phyloP scores from a whole-genome alignment of 1,140 invertebrate genomes.

The Cydia splendana region DNA sequence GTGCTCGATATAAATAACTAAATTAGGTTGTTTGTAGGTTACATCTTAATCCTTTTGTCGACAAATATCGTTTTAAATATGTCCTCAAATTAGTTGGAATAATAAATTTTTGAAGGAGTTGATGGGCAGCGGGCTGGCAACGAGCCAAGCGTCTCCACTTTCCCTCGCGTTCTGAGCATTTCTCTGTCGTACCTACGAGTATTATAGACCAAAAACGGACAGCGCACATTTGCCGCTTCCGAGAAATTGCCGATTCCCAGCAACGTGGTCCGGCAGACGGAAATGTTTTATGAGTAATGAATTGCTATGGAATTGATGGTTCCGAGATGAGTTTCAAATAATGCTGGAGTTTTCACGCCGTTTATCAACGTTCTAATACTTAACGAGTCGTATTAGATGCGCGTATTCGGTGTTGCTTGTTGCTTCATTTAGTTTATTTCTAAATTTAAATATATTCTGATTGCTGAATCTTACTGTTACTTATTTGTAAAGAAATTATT shows the following conservation, averaged over 20 bases:
- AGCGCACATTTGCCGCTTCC: slow-evolving; percentile 66
- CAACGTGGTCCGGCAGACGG: slow-evolving; percentile 57
- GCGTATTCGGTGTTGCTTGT: slow-evolving; percentile 3
- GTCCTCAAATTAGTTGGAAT: slow-evolving; percentile 67
- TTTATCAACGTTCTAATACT: slow-evolving; percentile 30
- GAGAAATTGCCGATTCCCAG: slow-evolving; percentile 67
- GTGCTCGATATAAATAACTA: slow-evolving; percentile 40
- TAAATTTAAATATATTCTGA: background rate
- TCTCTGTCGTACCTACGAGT: slow-evolving; percentile 43
- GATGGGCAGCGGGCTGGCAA: slow-evolving; percentile 57
- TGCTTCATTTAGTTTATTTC: background rate
- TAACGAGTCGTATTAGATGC: slow-evolving; percentile 10
- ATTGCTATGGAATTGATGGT: slow-evolving; percentile 55
- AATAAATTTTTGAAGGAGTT: slow-evolving; percentile 68
- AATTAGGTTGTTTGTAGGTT: slow-evolving; percentile 48
- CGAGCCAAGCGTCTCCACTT: slow-evolving; percentile 61
- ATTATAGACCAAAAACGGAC: slow-evolving; percentile 44
- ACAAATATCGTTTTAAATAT: slow-evolving; percentile 70
- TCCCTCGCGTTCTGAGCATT: slow-evolving; percentile 55
- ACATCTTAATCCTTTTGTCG: slow-evolving; percentile 58
- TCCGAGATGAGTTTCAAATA: slow-evolving; percentile 42
- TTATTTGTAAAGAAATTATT: no score
- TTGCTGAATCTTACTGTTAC: background rate
- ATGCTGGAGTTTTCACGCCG: slow-evolving; percentile 30
- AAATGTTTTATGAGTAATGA: slow-evolving; percentile 68